Percentiles rank a stretch among this genome's conserved stretches.
Evolutionary conservation across 1,140 invertebrate species (phyloP).

Genomic region (Trichogramma pretiosum): DNA sequence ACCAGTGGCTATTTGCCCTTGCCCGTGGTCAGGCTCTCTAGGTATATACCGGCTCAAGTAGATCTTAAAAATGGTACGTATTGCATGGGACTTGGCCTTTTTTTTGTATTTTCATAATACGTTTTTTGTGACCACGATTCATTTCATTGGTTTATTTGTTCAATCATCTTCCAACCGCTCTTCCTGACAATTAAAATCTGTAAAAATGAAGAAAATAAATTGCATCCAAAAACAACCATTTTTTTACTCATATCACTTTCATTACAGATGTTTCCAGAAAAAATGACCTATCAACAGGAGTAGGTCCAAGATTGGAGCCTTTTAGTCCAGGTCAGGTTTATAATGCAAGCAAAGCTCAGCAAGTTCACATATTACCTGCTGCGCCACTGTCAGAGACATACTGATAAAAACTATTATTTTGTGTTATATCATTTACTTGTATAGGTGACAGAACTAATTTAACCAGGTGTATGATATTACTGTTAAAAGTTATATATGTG

Average conservation of each 20-base stretch:
- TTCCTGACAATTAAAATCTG: too few relatives aligned
- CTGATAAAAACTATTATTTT: conserved; percentile 1
- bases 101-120: too few relatives aligned
- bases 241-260: too few relatives aligned
- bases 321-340: conserved; percentile 83
- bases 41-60: conserved; percentile 73
- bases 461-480: too few relatives aligned
- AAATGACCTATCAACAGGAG: conserved; percentile 32
- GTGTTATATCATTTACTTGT: conserved; percentile 1
- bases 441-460: background rate
- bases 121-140: too few relatives aligned
- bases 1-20: conserved; percentile 80
- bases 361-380: conserved; percentile 73
- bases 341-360: conserved; percentile 76
- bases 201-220: too few relatives aligned
- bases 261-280: conserved; percentile 29
- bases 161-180: too few relatives aligned
- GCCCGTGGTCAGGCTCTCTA: conserved; percentile 79
- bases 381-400: background rate
- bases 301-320: conserved; percentile 63
- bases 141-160: too few relatives aligned
- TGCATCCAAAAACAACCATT: too few relatives aligned
- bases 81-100: background rate
- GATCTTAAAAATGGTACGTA: conserved; percentile 53
- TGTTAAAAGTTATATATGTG: too few relatives aligned